Percentiles rank a stretch among this genome's conserved stretches.
Evolutionary conservation across 2,113 vertebrate species (phyloP).

Genomic region (Grallaria varia): DNA sequence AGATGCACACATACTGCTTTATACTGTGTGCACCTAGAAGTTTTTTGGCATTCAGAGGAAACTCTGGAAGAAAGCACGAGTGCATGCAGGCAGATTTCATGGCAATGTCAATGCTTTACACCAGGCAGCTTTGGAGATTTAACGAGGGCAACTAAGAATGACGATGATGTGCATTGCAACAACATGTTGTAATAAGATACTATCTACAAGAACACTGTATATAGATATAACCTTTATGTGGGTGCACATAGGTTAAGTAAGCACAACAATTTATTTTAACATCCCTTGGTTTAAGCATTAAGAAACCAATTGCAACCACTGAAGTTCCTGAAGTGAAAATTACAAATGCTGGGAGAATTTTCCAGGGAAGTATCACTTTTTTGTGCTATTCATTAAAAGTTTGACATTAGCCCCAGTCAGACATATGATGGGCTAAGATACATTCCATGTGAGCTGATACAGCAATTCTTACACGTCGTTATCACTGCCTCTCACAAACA

Average conservation of each 20-base stretch:
- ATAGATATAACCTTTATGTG: neutral
- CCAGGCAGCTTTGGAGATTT: neutral
- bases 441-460: neutral
- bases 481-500: neutral
- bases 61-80: too few relatives aligned
- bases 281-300: neutral
- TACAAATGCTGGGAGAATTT: neutral
- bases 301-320: neutral
- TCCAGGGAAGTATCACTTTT: neutral
- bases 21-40: neutral
- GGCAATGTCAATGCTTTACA: neutral
- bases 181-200: neutral
- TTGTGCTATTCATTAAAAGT: neutral
- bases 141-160: accelerated
- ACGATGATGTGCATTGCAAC: accelerated
- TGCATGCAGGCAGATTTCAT: neutral
- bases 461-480: neutral
- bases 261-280: neutral
- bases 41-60: neutral
- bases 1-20: neutral
- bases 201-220: neutral
- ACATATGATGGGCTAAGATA: neutral
- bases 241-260: neutral
- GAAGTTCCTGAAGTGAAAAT: neutral
- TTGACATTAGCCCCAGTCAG: neutral